phyloP scores from a whole-genome alignment of 2,797 vertebrate genomes.

The Champsocephalus esox region DNA sequence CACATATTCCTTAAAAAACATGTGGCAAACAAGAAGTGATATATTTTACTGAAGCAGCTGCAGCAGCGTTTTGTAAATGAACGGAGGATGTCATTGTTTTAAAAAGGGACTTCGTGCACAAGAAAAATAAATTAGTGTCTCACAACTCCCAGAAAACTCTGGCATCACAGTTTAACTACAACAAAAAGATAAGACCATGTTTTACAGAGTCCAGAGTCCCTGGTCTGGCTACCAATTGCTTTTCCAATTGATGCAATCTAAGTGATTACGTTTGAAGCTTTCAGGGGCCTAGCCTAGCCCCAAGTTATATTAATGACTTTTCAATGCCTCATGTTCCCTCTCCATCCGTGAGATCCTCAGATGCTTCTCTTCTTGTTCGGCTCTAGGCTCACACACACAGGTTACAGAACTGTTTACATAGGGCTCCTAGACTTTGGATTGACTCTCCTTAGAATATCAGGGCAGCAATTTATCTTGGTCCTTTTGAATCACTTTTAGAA shows the following conservation, averaged over 20 bases:
- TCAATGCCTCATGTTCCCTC: background rate
- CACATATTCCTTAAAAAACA: background rate
- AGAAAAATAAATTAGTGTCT: background rate
- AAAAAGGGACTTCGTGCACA: background rate
- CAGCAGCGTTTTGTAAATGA: background rate
- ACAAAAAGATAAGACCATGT: background rate
- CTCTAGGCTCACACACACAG: conserved; percentile 3
- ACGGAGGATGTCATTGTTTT: background rate
- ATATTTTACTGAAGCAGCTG: conserved; percentile 2
- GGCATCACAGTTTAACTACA: background rate
- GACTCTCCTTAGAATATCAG: background rate
- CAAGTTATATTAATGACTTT: conserved; percentile 3
- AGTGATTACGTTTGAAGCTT: conserved; percentile 10
- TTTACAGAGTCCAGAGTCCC: too few relatives aligned
- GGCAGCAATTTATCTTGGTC: background rate
- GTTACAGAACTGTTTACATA: background rate
- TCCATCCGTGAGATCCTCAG: background rate
- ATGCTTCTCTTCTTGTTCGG: background rate
- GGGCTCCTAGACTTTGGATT: background rate
- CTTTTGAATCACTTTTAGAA: conserved; percentile 10
- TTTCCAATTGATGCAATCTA: conserved; percentile 4
- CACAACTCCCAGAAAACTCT: background rate
- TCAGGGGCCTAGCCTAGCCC: background rate
- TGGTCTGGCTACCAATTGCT: background rate
- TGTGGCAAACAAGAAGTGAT: background rate